Evolutionary conservation across 1,140 invertebrate genomes (phyloP), one percentile per base, ranked within the genome.

Genomic region (Tetramorium parvispinum): DNA sequence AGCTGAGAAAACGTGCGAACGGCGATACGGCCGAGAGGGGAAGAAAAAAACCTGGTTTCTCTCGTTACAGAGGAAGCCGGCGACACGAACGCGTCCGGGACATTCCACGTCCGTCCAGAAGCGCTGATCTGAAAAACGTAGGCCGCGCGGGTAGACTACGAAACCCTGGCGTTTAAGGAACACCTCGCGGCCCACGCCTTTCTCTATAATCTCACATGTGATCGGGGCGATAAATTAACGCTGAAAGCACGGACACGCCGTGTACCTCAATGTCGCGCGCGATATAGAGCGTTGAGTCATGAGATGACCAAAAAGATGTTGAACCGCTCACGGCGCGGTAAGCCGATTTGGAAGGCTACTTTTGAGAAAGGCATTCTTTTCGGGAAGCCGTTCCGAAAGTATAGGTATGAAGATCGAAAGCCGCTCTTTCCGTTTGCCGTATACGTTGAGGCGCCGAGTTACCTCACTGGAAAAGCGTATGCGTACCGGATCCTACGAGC

Each of bases 101-200:
- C 43, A 49, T 18, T 21, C 40, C 57, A 78, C 40, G 57, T 90
- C 90, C 85, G 32, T 92, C 86, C 86, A 32, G 16, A 61, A 40
- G 57, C 79, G 85, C 68, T 87, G 63, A 92, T 91, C 88, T 90
- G n/a, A 76, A 21, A 79, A 85, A 87, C 87, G 79, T 76, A 75
- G 59, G 43, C 10, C 81, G 87, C 86, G 89, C 89, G 76, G 83
- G 91, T 37, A 43, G 40, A 68, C 70, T 49, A 65, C 85, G 88
- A 86, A 61, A 87, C 68, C 83, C 85, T 85, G 79, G 24, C 88
- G 91, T 75, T 91, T 87, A 77, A 88, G 91, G 82, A 89, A 91
- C 73, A 85, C 76, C 79, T 81, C 24, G 10, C 63, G 32, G 73
- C 90, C 91, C 76, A 92, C 91, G 91, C 88, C 43, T 89, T 77